phyloP scores from a whole-genome alignment of 2,888 invertebrate species.

The Dione juno region DNA sequence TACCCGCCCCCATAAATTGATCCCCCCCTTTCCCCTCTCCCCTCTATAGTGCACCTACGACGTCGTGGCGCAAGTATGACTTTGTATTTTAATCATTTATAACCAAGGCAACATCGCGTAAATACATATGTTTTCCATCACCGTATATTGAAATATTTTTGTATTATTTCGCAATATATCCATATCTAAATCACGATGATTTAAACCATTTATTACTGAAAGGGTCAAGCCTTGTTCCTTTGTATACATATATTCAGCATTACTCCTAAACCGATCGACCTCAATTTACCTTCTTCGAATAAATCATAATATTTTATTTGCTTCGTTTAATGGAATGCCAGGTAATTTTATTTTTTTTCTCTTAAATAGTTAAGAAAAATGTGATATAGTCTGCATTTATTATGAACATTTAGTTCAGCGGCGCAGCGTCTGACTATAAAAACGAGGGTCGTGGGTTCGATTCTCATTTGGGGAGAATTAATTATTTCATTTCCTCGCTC shows the following conservation, averaged over 20 bases:
- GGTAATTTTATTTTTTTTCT: not conserved
- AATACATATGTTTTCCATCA: not conserved
- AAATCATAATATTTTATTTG: slow-evolving; percentile 8
- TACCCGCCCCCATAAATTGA: too few relatives aligned
- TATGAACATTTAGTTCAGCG: too few relatives aligned
- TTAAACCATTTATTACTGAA: slow-evolving; percentile 1
- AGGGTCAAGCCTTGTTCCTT: slow-evolving; percentile 2
- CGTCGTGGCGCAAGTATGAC: too few relatives aligned
- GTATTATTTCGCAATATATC: not conserved
- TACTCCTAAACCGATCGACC: slow-evolving; percentile 8
- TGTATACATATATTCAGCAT: slow-evolving; percentile 8
- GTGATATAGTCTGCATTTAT: not conserved
- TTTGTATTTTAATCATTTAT: too few relatives aligned
- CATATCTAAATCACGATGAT: not conserved
- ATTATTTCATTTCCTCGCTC: too few relatives aligned
- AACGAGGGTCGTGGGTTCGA: too few relatives aligned
- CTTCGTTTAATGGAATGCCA: not conserved
- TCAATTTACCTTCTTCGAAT: slow-evolving; percentile 12
- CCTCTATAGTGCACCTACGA: too few relatives aligned
- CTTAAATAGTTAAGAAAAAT: not conserved
- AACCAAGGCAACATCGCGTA: not conserved
- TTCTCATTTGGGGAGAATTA: too few relatives aligned
- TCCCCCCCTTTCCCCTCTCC: too few relatives aligned
- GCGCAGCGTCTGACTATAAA: too few relatives aligned
- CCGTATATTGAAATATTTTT: not conserved